Conservation (phyloP, 2,113 vertebrate species). For the Carollia perspicillata region DNA sequence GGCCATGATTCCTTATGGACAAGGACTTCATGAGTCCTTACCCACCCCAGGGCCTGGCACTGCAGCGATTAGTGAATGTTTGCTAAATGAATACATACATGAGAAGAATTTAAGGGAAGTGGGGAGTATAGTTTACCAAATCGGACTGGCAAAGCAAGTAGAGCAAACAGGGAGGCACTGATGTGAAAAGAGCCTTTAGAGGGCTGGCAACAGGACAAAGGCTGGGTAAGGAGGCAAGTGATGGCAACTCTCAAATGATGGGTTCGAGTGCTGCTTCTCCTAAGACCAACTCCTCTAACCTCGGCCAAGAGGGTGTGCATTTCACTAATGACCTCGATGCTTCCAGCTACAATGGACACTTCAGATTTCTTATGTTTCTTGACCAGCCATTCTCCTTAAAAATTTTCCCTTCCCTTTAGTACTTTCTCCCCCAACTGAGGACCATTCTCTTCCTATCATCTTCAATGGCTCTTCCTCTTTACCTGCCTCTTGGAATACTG, state of each 20-base stretch:
- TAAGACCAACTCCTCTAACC: neutral
- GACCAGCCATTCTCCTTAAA: neutral
- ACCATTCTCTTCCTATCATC: neutral
- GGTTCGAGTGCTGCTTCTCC: neutral
- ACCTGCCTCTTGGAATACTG: neutral
- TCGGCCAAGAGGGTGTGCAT: neutral
- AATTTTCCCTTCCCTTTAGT: neutral
- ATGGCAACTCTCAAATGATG: neutral
- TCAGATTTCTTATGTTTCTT: neutral
- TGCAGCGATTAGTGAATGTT: neutral
- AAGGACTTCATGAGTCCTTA: neutral
- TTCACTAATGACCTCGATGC: neutral
- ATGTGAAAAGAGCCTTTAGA: neutral
- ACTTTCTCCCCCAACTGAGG: neutral
- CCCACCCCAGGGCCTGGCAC: neutral
- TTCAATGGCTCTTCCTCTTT: neutral
- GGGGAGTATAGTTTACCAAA: neutral
- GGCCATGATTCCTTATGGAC: neutral
- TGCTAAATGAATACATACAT: neutral
- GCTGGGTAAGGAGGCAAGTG: neutral
- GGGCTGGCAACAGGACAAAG: neutral
- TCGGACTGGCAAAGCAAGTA: neutral
- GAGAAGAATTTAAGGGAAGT: neutral
- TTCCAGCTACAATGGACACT: neutral
- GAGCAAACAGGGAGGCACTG: constrained; percentile 1